Percentiles rank a stretch among this genome's conserved stretches.
phyloP scores from a whole-genome alignment of 2,113 vertebrate species.

The Halcyon senegalensis region DNA sequence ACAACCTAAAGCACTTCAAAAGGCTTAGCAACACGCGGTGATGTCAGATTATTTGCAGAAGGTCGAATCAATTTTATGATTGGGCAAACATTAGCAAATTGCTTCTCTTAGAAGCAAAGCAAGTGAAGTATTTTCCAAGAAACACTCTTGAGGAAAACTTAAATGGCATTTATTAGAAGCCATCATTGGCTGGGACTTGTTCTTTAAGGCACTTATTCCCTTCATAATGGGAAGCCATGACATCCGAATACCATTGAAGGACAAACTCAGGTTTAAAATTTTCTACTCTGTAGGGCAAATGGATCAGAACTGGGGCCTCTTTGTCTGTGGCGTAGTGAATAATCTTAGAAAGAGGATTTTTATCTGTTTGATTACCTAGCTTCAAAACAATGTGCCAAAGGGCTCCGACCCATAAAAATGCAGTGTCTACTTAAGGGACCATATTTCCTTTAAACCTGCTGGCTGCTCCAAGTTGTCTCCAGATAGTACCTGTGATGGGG shows the following conservation, averaged over 20 bases:
- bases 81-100: not conserved
- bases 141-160: not conserved
- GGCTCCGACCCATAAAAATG: not conserved
- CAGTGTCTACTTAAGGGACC: not conserved
- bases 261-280: not conserved
- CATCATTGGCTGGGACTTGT: not conserved
- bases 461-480: not conserved
- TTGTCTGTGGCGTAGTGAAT: not conserved
- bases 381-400: not conserved
- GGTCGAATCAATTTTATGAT: conserved; percentile 17
- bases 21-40: rapidly evolving
- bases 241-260: not conserved
- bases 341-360: not conserved
- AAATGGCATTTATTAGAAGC: not conserved
- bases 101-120: conserved; percentile 9
- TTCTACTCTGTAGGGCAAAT: not conserved
- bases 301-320: not conserved
- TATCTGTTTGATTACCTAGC: not conserved
- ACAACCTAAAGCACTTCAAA: not conserved
- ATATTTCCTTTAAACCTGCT: not conserved
- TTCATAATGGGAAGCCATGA: not conserved
- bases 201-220: not conserved
- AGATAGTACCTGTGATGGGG: not conserved
- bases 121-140: conserved; percentile 11
- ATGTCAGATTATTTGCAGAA: conserved; percentile 4